Evolutionary conservation across 2,888 invertebrate species (phyloP).

Genomic region (Rhabditophanes sp.): DNA sequence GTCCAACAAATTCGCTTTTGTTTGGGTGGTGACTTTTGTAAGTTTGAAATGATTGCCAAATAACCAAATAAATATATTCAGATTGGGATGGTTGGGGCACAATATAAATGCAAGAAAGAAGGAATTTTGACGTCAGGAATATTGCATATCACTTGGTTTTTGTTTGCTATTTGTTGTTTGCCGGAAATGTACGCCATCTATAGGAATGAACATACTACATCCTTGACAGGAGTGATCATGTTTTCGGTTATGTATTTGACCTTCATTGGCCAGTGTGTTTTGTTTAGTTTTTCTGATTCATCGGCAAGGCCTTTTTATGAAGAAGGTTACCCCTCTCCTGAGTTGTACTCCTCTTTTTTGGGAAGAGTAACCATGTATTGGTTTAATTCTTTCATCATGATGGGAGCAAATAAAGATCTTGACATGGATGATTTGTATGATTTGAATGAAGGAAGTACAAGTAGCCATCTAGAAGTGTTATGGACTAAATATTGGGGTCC

Average conservation of each 20-base stretch:
- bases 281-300: no score
- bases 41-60: no score
- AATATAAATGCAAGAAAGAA: conserved; percentile 63
- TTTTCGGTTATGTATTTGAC: no score
- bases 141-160: conserved; percentile 73
- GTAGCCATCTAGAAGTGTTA: conserved; percentile 15
- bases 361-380: conserved; percentile 31
- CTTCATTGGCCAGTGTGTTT: not conserved
- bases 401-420: conserved; percentile 24
- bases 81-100: conserved; percentile 45
- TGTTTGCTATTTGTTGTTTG: conserved; percentile 58
- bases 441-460: conserved; percentile 22
- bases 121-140: conserved; percentile 81
- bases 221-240: no score
- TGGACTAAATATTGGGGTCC: conserved; percentile 31
- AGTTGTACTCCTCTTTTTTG: conserved; percentile 24
- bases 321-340: conserved; percentile 16
- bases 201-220: no score
- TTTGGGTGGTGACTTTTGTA: no score
- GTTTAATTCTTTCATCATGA: conserved; percentile 27
- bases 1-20: no score
- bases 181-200: conserved; percentile 35
- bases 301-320: no score
- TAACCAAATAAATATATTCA: conserved; percentile 8
- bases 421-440: conserved; percentile 30